Percentiles rank a stretch among this genome's conserved stretches.
Evolutionary conservation across 1,140 invertebrate species (phyloP).

Genomic region (Augochlora pura): DNA sequence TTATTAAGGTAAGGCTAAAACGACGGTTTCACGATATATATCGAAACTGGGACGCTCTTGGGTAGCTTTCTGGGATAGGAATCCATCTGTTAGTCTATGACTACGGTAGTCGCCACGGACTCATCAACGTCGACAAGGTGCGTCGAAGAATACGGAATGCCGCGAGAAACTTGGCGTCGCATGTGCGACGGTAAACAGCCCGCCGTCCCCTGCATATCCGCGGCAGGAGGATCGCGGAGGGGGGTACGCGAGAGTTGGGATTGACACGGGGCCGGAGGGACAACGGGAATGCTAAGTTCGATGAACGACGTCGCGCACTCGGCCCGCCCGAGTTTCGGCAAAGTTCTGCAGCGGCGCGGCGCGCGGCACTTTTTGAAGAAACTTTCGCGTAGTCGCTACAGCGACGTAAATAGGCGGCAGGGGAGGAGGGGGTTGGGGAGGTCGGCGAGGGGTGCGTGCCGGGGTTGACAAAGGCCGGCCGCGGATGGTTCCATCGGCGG

Average conservation of each 20-base stretch:
- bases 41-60: too few relatives aligned
- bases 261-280: constrained; percentile 41
- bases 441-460: background rate
- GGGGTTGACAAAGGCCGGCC: constrained; percentile 15
- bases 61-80: too few relatives aligned
- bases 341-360: constrained; percentile 18
- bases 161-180: too few relatives aligned
- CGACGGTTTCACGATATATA: too few relatives aligned
- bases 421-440: too few relatives aligned
- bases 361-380: background rate
- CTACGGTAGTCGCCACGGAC: too few relatives aligned
- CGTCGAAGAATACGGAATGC: too few relatives aligned
- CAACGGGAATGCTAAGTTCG: constrained; percentile 70
- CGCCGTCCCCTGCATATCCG: background rate
- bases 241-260: background rate
- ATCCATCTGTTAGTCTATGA: too few relatives aligned
- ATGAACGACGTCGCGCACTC: constrained; percentile 14
- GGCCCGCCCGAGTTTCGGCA: constrained; percentile 15
- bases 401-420: constrained; percentile 3
- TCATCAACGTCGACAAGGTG: too few relatives aligned
- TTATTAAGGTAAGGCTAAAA: too few relatives aligned
- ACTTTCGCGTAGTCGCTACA: too few relatives aligned
- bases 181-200: too few relatives aligned
- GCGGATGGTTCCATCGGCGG: constrained; percentile 1
- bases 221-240: background rate